Percentiles rank a stretch among this genome's conserved stretches.
phyloP scores from a whole-genome alignment of 2,113 vertebrate genomes.

The Herpailurus yagouaroundi region DNA sequence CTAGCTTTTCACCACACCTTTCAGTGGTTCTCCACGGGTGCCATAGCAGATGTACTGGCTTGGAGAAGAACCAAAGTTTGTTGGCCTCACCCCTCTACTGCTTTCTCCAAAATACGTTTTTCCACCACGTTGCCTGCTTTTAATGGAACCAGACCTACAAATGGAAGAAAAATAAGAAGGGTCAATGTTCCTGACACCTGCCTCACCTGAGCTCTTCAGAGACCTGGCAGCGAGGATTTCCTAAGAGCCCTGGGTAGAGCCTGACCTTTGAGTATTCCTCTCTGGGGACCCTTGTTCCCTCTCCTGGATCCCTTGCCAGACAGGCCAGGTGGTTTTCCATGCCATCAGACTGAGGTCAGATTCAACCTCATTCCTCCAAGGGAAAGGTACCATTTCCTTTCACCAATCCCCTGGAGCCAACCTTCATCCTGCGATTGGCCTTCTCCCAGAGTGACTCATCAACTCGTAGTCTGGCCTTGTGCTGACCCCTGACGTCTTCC shows the following conservation, averaged over 20 bases:
- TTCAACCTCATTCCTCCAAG: conserved; percentile 56
- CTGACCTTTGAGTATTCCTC: not conserved
- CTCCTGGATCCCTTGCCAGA: conserved; percentile 38
- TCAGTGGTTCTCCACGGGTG: not conserved
- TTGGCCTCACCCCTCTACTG: not conserved
- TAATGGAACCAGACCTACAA: conserved; percentile 23
- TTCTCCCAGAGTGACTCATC: conserved; percentile 71
- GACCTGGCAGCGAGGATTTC: conserved; percentile 34
- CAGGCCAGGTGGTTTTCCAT: conserved; percentile 70
- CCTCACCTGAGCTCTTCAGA: conserved; percentile 46
- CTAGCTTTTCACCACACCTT: not conserved
- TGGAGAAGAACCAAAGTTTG: not conserved
- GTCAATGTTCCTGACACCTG: not conserved
- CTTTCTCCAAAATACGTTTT: not conserved
- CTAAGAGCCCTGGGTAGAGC: not conserved
- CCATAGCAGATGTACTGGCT: not conserved
- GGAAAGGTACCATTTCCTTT: conserved; percentile 78
- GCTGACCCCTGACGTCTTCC: conserved; percentile 77
- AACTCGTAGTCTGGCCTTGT: conserved; percentile 63
- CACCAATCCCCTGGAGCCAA: not conserved
- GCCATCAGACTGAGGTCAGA: conserved; percentile 56
- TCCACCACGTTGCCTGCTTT: not conserved
- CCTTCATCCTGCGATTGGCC: conserved; percentile 65
- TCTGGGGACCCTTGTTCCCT: not conserved
- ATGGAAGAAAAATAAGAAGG: conserved; percentile 4